A percentile compares a stretch with the other conserved stretches of the same genome.
These are phyloP conservation scores for Propsilocerus akamusi DNA, from an alignment of 1,140 invertebrate species.

Conservation along the genomic window DNA sequence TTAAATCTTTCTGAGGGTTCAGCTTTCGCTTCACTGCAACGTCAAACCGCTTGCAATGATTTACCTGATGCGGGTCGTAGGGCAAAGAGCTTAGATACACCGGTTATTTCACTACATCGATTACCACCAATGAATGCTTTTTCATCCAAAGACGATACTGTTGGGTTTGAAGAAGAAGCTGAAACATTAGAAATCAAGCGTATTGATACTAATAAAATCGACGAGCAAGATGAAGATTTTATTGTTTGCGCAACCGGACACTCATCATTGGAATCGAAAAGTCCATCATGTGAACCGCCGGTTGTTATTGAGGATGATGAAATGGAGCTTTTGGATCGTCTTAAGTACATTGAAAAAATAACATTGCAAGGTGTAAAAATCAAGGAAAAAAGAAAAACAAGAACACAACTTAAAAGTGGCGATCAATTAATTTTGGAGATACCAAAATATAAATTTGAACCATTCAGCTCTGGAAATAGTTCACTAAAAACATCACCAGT, in stretches of 20 bases:
- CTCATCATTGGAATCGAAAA: conserved; percentile 6
- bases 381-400: conserved; percentile 22
- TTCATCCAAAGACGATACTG: conserved; percentile 71
- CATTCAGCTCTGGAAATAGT: conserved; percentile 22
- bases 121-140: conserved; percentile 67
- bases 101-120: conserved; percentile 55
- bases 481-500: conserved; percentile 22
- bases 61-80: conserved; percentile 52
- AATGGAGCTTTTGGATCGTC: conserved; percentile 27
- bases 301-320: conserved; percentile 36
- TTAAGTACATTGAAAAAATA: conserved; percentile 21
- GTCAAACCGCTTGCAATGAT: conserved; percentile 44
- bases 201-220: conserved; percentile 12
- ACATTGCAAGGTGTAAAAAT: conserved; percentile 24
- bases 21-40: conserved; percentile 45
- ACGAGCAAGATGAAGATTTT: conserved; percentile 13
- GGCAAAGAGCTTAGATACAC: conserved; percentile 64
- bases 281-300: conserved; percentile 15
- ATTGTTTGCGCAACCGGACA: background rate
- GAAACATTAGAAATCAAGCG: conserved; percentile 38
- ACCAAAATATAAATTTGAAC: conserved; percentile 23
- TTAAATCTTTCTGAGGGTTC: conserved; percentile 66
- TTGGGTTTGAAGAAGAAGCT: conserved; percentile 46
- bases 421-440: conserved; percentile 23
- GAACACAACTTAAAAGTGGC: conserved; percentile 21